phyloP scores from a whole-genome alignment of 1,140 invertebrate species.

The Caenorhabditis tropicalis region DNA sequence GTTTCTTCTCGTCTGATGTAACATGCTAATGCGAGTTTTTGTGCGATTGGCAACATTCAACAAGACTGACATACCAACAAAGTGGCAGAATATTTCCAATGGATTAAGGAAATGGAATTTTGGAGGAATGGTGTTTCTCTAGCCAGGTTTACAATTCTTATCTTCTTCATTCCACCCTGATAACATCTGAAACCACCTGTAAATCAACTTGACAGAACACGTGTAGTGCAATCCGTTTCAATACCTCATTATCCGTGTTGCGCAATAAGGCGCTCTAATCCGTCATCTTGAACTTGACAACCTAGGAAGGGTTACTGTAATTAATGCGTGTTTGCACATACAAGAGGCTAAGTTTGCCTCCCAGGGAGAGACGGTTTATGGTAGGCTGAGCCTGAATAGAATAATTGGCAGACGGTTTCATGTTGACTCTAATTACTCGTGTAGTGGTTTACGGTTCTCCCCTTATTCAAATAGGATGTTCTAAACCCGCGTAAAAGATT shows the following conservation, averaged over 20 bases:
- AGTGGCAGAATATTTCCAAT: no score
- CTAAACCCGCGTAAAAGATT: no score
- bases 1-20: background rate
- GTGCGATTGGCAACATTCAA: background rate
- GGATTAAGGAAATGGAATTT: no score
- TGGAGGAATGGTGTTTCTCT: no score
- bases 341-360: background rate
- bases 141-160: background rate
- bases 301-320: slow-evolving; percentile 14
- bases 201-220: background rate
- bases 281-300: slow-evolving; percentile 39
- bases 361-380: background rate
- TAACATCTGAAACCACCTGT: slow-evolving; percentile 16
- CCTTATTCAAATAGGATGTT: background rate
- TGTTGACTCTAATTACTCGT: slow-evolving; percentile 12
- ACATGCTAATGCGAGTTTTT: background rate
- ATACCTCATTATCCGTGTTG: slow-evolving; percentile 21
- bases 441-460: background rate
- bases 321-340: background rate
- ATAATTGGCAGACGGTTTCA: background rate
- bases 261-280: background rate
- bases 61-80: no score
- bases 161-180: background rate
- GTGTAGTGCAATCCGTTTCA: background rate
- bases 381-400: slow-evolving; percentile 28